Evolutionary conservation across 1,140 invertebrate species (phyloP).

Genomic region (Aphelenchoides fujianensis): DNA sequence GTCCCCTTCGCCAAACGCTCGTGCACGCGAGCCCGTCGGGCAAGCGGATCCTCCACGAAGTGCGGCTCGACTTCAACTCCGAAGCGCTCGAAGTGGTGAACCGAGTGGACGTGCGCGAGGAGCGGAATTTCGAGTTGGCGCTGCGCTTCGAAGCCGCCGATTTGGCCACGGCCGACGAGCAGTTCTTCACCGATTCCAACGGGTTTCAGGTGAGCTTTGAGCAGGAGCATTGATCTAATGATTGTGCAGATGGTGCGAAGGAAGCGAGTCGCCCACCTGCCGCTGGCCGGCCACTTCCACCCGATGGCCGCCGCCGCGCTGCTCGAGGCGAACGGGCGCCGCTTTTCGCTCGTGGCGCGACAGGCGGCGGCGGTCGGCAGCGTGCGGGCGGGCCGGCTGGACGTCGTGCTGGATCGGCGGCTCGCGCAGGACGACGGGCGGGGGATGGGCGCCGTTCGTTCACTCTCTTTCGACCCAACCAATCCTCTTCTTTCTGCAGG

Average conservation of each 20-base stretch:
- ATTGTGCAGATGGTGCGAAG: neutral
- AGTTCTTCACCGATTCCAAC: slow-evolving; percentile 87
- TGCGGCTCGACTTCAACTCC: slow-evolving; percentile 69
- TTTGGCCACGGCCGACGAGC: slow-evolving; percentile 66
- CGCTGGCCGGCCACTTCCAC: neutral
- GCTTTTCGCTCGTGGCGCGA: neutral
- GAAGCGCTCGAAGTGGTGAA: slow-evolving; percentile 39
- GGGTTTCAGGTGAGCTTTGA: slow-evolving; percentile 72
- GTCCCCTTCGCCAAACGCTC: slow-evolving; percentile 75
- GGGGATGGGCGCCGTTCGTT: neutral
- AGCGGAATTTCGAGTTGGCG: slow-evolving; percentile 62
- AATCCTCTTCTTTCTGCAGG: neutral
- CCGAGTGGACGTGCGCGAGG: slow-evolving; percentile 65
- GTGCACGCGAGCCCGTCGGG: slow-evolving; percentile 67
- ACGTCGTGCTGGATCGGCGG: neutral
- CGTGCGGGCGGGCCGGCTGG: neutral
- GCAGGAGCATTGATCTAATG: neutral
- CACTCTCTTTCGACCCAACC: neutral
- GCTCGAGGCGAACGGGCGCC: neutral
- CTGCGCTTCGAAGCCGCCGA: slow-evolving; percentile 76
- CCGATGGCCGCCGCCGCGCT: neutral
- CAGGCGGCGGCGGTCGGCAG: neutral
- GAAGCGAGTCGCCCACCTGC: neutral
- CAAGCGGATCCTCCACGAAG: slow-evolving; percentile 71
- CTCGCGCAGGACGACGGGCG: neutral